Percentiles rank a stretch among this genome's conserved stretches.
phyloP scores from a whole-genome alignment of 2,797 vertebrate genomes.

The Lepus oiostolus region DNA sequence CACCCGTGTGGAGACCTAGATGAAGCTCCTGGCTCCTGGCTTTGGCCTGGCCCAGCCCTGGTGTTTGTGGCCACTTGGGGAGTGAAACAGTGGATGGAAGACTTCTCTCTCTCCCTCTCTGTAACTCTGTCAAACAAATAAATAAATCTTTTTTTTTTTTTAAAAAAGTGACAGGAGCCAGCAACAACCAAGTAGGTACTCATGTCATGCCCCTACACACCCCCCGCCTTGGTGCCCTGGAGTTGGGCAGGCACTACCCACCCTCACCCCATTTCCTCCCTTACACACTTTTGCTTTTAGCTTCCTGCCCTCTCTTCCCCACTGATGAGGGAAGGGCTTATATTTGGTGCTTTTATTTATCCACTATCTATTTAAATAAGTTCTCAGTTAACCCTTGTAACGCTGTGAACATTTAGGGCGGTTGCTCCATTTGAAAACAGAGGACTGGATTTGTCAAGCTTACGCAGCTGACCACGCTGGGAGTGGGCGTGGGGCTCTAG shows the following conservation, averaged over 20 bases:
- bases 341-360: conserved; percentile 72
- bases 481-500: neutral
- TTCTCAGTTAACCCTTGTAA: conserved; percentile 62
- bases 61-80: too few species aligned
- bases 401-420: neutral
- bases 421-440: conserved; percentile 17
- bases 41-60: too few species aligned
- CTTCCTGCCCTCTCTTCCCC: conserved; percentile 1
- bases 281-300: conserved; percentile 1
- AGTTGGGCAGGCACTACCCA: neutral
- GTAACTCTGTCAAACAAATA: too few species aligned
- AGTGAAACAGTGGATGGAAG: too few species aligned
- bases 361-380: conserved; percentile 68
- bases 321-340: conserved; percentile 17
- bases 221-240: neutral
- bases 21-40: too few species aligned
- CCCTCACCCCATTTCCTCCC: neutral
- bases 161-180: neutral
- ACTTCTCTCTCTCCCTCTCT: too few species aligned
- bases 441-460: neutral
- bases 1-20: too few species aligned
- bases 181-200: neutral
- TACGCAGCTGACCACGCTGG: neutral
- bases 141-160: too few species aligned
- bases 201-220: neutral